Conservation (phyloP, 2,888 invertebrate genomes). For the Tuta absoluta region DNA sequence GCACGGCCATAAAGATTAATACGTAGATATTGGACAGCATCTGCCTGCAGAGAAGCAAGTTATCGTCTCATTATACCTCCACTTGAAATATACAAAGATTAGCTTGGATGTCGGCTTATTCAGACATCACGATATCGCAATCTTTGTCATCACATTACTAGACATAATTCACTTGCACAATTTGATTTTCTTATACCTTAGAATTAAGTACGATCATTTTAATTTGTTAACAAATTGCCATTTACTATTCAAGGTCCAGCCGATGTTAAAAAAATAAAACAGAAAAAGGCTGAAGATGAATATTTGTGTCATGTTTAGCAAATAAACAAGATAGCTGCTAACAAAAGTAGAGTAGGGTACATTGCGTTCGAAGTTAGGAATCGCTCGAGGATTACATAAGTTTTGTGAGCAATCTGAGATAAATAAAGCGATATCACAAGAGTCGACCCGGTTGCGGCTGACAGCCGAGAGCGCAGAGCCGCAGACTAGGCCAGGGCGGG, state of each 20-base stretch:
- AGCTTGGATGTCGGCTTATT: constrained; percentile 34
- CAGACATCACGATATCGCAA: constrained; percentile 39
- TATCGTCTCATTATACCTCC: constrained; percentile 18
- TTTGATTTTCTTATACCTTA: neutral
- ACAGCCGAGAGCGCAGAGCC: constrained; percentile 25
- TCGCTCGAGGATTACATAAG: constrained; percentile 22
- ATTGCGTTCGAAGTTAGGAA: constrained; percentile 14
- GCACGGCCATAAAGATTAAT: constrained; percentile 24
- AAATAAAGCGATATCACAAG: constrained; percentile 33
- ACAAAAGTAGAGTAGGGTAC: constrained; percentile 17
- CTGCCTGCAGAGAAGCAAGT: neutral
- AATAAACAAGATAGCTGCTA: neutral
- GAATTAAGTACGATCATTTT: neutral
- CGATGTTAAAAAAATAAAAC: neutral
- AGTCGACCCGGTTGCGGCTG: constrained; percentile 39
- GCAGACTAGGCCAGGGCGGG: neutral
- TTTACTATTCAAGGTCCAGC: neutral
- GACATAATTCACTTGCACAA: constrained; percentile 9
- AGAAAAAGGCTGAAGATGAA: neutral
- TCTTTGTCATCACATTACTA: constrained; percentile 45
- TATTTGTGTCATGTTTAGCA: neutral
- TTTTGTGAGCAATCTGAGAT: constrained; percentile 28
- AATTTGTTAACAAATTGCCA: neutral
- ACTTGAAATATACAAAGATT: constrained; percentile 26
- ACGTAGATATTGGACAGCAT: constrained; percentile 4